phyloP scores from a whole-genome alignment of 2,113 vertebrate genomes.

The Corapipo altera region DNA sequence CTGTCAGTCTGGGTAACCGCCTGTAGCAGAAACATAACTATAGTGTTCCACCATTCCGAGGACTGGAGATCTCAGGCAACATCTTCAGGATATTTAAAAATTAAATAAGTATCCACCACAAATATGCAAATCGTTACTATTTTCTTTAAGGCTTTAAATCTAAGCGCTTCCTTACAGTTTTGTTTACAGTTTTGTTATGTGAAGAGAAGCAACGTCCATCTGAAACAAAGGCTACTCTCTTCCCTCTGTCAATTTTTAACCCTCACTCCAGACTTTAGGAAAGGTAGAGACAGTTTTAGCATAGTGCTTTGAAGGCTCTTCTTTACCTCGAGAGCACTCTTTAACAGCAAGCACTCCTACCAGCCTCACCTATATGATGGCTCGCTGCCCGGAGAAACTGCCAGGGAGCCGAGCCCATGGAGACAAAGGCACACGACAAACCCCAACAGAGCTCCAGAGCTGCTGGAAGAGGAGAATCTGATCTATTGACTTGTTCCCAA shows the following conservation, averaged over 20 bases:
- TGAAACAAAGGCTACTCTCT: not conserved
- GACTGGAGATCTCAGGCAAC: not conserved
- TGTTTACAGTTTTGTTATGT: not conserved
- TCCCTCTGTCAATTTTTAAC: not conserved
- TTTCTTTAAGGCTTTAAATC: not conserved
- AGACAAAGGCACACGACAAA: not conserved
- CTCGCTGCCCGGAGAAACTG: not conserved
- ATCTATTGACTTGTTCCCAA: constrained; percentile 49
- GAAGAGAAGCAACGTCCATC: not conserved
- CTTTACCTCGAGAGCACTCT: not conserved
- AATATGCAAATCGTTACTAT: not conserved
- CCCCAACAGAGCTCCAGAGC: not conserved
- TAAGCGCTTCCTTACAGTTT: not conserved
- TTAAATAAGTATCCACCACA: not conserved
- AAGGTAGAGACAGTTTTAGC: not conserved
- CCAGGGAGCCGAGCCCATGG: accelerated
- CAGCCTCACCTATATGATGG: not conserved
- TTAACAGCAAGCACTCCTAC: not conserved
- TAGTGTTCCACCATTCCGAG: not conserved
- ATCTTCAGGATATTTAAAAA: not conserved
- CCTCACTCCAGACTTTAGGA: not conserved
- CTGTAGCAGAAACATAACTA: not conserved
- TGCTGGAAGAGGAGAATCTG: constrained; percentile 7
- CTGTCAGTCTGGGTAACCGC: not conserved
- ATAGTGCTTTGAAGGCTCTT: not conserved